A percentile compares a stretch with the other conserved stretches of the same genome.
Evolutionary conservation across 2,113 vertebrate species (phyloP).

Genomic region (Apaloderma vittatum): DNA sequence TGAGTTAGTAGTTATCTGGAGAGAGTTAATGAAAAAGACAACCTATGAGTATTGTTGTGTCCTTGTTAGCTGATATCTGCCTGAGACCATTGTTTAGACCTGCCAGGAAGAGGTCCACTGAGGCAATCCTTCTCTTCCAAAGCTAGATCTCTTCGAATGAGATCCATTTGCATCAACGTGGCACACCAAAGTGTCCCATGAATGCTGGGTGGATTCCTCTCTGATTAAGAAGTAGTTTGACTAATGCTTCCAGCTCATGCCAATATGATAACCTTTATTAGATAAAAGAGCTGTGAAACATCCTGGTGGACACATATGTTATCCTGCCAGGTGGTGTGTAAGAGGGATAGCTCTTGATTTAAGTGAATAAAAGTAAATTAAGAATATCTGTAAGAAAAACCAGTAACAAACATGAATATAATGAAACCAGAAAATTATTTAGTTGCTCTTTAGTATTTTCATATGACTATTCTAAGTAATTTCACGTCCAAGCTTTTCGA

Average conservation of each 20-base stretch:
- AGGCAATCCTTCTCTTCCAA: not conserved
- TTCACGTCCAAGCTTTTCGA: not conserved
- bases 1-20: not conserved
- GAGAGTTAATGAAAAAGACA: not conserved
- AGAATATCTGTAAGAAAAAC: not conserved
- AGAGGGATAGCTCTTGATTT: not conserved
- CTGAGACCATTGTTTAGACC: not conserved
- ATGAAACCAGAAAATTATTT: not conserved
- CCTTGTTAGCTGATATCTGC: not conserved
- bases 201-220: not conserved
- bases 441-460: not conserved
- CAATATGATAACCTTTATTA: not conserved
- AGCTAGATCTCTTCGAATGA: not conserved
- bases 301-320: not conserved
- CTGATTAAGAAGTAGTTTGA: not conserved
- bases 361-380: not conserved
- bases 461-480: not conserved
- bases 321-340: not conserved
- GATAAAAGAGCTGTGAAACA: not conserved
- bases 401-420: not conserved
- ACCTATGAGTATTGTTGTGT: fast-evolving
- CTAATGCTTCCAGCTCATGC: not conserved
- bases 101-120: not conserved
- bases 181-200: no score
- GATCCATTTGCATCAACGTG: not conserved